Evolutionary conservation across 2,113 vertebrate species (phyloP).

Genomic region (Oenanthe oenanthe): DNA sequence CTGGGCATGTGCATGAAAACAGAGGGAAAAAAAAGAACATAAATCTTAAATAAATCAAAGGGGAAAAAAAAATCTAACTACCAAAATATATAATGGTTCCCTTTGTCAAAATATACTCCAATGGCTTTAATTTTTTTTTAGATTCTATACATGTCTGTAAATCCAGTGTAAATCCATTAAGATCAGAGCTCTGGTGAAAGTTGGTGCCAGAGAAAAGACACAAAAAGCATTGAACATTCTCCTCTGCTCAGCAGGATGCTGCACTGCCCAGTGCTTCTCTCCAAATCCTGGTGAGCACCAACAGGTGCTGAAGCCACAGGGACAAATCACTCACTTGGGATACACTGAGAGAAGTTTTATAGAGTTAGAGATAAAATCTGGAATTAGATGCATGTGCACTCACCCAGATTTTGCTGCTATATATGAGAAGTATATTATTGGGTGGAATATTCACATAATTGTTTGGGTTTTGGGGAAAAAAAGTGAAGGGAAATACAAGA

Average conservation of each 20-base stretch:
- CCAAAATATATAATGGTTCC: background rate
- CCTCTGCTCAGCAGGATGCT: background rate
- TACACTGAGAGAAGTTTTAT: background rate
- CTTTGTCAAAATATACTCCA: background rate
- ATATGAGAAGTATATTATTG: background rate
- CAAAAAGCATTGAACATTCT: background rate
- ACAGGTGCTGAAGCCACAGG: fast-evolving
- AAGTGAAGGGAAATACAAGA: background rate
- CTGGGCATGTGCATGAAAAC: background rate
- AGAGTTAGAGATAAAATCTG: background rate
- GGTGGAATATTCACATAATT: background rate
- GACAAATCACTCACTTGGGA: background rate
- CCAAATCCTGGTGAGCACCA: background rate
- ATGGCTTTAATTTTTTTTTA: background rate
- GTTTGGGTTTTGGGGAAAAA: background rate
- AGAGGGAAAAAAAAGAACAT: constrained; percentile 2
- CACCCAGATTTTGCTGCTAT: background rate
- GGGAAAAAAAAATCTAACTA: background rate
- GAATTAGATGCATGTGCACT: background rate
- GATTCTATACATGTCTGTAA: background rate
- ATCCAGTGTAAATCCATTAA: background rate
- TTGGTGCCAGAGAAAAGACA: background rate
- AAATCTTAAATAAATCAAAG: background rate
- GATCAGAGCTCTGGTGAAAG: background rate
- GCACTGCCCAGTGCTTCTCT: background rate